Evolutionary conservation across 2,888 invertebrate genomes (phyloP).

Genomic region (Sphinx pinastri): DNA sequence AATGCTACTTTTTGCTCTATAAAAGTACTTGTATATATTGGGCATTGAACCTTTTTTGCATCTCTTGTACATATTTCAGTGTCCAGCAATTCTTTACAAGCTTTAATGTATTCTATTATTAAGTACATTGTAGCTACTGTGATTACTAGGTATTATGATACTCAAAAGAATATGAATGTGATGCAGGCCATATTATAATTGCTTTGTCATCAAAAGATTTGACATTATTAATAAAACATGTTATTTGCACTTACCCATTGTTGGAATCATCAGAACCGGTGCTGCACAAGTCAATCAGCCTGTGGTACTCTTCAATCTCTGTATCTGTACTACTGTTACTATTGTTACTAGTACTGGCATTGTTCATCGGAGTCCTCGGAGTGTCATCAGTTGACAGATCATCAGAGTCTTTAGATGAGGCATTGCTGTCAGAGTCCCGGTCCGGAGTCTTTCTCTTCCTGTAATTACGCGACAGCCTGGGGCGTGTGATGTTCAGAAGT

Average conservation of each 20-base stretch:
- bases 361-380: slow-evolving; percentile 39
- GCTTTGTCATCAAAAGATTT: no score
- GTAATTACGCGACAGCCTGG: slow-evolving; percentile 64
- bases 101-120: no score
- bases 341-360: slow-evolving; percentile 40
- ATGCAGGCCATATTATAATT: no score
- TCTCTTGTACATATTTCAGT: no score
- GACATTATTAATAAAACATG: no score
- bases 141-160: no score
- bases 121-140: no score
- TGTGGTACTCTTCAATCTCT: slow-evolving; percentile 55
- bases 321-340: slow-evolving; percentile 54
- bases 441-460: slow-evolving; percentile 74
- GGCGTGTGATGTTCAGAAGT: slow-evolving; percentile 64
- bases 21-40: no score
- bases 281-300: slow-evolving; percentile 49
- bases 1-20: no score
- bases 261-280: slow-evolving; percentile 51
- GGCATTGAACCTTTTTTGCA: no score
- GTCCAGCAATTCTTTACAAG: no score
- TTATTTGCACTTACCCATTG: slow-evolving; percentile 55
- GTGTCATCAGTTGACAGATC: slow-evolving; percentile 65
- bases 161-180: no score
- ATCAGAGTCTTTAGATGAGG: slow-evolving; percentile 72
- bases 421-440: slow-evolving; percentile 67